A percentile compares a stretch with the other conserved stretches of the same genome.
These are phyloP conservation scores for Xestia rhomboidea DNA, from an alignment of 2,888 invertebrate species.

Conservation along the genomic window DNA sequence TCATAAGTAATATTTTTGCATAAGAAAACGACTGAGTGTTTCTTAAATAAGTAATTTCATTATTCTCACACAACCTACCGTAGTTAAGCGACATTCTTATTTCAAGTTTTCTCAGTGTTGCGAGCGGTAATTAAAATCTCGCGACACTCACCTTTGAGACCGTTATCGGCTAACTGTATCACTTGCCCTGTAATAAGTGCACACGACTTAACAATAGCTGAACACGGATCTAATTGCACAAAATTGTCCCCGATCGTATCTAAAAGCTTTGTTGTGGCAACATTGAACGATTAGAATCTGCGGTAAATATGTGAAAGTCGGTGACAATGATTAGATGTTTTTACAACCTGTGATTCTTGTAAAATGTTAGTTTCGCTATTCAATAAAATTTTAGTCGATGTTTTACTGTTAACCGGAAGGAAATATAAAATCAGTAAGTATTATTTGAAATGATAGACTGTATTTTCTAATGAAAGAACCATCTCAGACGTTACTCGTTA, in stretches of 20 bases:
- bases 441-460: neutral
- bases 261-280: slow-evolving; percentile 62
- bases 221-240: slow-evolving; percentile 64
- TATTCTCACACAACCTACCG: slow-evolving; percentile 30
- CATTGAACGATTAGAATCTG: slow-evolving; percentile 56
- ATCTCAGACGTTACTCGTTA: slow-evolving; percentile 21
- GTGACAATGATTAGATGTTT: slow-evolving; percentile 48
- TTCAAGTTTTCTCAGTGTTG: slow-evolving; percentile 50
- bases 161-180: slow-evolving; percentile 55
- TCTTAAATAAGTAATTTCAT: slow-evolving; percentile 35
- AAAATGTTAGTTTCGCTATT: slow-evolving; percentile 24
- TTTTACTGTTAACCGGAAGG: neutral
- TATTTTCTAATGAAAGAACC: slow-evolving; percentile 17
- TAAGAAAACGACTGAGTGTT: slow-evolving; percentile 6
- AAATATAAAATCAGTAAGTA: neutral
- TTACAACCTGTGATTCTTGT: slow-evolving; percentile 26
- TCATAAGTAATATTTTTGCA: slow-evolving; percentile 26
- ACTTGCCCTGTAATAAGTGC: slow-evolving; percentile 52
- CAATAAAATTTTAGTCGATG: neutral
- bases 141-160: slow-evolving; percentile 54
- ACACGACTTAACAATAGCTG: slow-evolving; percentile 61
- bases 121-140: slow-evolving; percentile 56
- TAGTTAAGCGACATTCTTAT: slow-evolving; percentile 17
- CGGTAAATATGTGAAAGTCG: slow-evolving; percentile 65
- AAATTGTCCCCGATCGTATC: slow-evolving; percentile 69